Percentiles rank a stretch among this genome's conserved stretches.
These are phyloP conservation scores for Brachyhypopomus gauderio DNA, from an alignment of 2,113 vertebrate genomes.

Conservation along the genomic window DNA sequence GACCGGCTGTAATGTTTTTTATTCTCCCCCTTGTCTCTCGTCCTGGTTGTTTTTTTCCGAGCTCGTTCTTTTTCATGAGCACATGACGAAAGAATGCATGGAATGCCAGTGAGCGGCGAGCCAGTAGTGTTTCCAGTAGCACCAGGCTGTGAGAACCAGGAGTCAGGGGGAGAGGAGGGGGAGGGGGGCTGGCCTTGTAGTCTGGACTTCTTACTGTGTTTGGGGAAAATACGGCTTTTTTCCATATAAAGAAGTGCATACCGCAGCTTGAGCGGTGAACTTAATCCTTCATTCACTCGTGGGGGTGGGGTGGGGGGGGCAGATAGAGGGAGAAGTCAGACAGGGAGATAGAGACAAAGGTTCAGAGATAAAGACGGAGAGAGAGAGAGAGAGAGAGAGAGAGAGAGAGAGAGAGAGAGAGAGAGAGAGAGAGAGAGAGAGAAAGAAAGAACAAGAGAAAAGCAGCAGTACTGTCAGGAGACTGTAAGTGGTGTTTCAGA, in stretches of 20 bases:
- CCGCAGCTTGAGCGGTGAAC: conserved; percentile 35
- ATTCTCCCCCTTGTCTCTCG: conserved; percentile 25
- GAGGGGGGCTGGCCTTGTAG: conserved; percentile 30
- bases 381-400: conserved; percentile 15
- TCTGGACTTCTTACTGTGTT: conserved; percentile 55
- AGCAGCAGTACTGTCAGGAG: conserved; percentile 17
- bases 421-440: neutral
- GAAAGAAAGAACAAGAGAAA: neutral
- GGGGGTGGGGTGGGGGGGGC: conserved; percentile 7
- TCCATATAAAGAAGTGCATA: conserved; percentile 61
- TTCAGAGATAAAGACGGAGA: neutral
- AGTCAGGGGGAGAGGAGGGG: neutral
- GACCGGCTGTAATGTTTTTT: conserved; percentile 36
- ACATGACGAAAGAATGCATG: conserved; percentile 60
- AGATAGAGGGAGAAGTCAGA: neutral
- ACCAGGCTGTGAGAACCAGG: conserved; percentile 56
- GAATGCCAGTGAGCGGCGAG: conserved; percentile 58
- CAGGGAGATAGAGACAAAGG: neutral
- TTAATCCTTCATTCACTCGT: conserved; percentile 18
- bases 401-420: conserved; percentile 1
- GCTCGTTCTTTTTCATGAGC: conserved; percentile 56
- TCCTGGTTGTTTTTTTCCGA: conserved; percentile 22
- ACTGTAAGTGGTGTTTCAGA: conserved; percentile 27
- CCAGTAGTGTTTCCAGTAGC: conserved; percentile 58
- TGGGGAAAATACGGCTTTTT: conserved; percentile 58